Base-by-base conservation (phyloP, 2,113 vertebrate species). In the Corythornis madagascariensis region DNA sequence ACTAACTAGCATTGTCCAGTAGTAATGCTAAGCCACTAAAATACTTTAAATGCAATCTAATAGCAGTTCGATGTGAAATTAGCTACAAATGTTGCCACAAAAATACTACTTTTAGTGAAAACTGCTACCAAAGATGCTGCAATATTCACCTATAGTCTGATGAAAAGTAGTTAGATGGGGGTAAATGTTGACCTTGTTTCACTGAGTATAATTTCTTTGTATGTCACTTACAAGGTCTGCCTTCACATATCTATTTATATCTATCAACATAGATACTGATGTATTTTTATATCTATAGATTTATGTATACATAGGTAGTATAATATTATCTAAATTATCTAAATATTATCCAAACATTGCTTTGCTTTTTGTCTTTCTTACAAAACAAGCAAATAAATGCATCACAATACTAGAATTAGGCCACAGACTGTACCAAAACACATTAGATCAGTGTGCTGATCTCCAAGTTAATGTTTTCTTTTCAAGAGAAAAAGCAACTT, bases 51-150 rank as follows among this genome's bases (percentile, higher is more conserved):
- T 83, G 6, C 45, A 66, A 63, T 24, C 21, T 53, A 57, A 67
- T 38, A 35, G 18, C 6, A 80, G 16, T 64, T 60, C 8, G 3
- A 31, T 45, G 16, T 72, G 29, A 83, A 81, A 79, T 53, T 56
- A 70, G 10, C 31, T 43, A 60, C 19, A 87, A 79, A 52, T 42
- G 45, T 7, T 66, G 24, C 10, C 50, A 45, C 7, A 28, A 42
- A 71, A 87, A 50, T 29, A 13, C 6, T 38, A 31, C 6, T 87
- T 77, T 35, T 71, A 73, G 38, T 71, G 33, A 71, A 89, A 93
- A 78, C 8, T 33, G 0, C 25, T 80, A 17, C 0, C 0, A 56
- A 56, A 90, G 2, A 13, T n/a, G 18, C 15, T 13, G 7, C 4
- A 11, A 20, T 59, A 64, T 67, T 74, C 56, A 52, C 17, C 4